Conservation (phyloP, 2,113 vertebrate species). For the Periophthalmodon schlosseri region DNA sequence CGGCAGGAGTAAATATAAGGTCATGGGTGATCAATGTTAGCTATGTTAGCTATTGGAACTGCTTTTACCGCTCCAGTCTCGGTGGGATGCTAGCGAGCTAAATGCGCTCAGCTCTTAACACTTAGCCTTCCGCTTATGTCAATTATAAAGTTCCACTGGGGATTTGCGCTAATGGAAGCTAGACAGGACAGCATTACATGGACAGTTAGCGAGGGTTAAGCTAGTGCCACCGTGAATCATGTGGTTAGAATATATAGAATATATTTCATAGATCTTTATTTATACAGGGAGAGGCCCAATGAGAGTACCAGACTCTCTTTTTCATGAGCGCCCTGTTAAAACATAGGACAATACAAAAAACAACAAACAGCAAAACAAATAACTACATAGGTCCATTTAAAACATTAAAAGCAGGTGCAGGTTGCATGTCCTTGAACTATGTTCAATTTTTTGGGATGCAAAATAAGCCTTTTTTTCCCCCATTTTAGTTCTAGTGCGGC, state of each 20-base stretch:
- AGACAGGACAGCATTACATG: slow-evolving; percentile 16
- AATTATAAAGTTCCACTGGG: slow-evolving; percentile 36
- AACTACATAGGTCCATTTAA: no score
- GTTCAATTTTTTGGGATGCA: no score
- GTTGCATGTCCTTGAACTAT: no score
- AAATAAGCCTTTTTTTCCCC: no score
- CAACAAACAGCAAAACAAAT: no score
- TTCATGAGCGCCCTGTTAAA: no score
- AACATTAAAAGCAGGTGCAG: no score
- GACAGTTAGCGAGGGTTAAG: slow-evolving; percentile 3
- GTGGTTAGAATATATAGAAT: not conserved
- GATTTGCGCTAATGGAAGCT: slow-evolving; percentile 30
- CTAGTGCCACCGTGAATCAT: not conserved
- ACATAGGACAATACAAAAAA: no score
- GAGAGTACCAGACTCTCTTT: no score
- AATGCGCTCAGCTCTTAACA: slow-evolving; percentile 49
- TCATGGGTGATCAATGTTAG: slow-evolving; percentile 41
- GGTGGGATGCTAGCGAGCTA: slow-evolving; percentile 8
- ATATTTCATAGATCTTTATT: no score
- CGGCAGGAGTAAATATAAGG: slow-evolving; percentile 29
- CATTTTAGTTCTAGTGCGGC: no score
- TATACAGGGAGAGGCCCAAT: no score
- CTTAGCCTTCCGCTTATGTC: slow-evolving; percentile 28
- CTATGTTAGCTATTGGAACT: slow-evolving; percentile 28
- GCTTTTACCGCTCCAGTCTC: slow-evolving; percentile 2